Percentiles rank a stretch among this genome's conserved stretches.
Conservation (phyloP, 2,797 vertebrate species). For the Galagoides demidoff region DNA sequence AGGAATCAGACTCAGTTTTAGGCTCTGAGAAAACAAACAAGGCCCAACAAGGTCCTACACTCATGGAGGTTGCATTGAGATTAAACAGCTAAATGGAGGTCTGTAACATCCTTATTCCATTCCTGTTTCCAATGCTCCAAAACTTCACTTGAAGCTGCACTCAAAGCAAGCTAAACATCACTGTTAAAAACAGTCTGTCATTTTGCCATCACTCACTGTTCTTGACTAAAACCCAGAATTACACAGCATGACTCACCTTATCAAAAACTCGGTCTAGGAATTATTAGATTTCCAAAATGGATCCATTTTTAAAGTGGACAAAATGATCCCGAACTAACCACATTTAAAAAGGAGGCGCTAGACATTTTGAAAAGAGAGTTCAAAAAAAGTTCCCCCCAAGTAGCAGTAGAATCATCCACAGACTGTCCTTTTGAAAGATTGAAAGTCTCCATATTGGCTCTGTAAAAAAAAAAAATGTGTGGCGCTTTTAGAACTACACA, state of each 20-base stretch:
- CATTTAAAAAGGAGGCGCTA: background rate
- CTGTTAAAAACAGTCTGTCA: background rate
- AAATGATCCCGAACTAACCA: background rate
- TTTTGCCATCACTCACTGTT: background rate
- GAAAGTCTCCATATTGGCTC: background rate
- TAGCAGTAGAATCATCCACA: background rate
- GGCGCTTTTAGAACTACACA: background rate
- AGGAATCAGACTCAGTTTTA: background rate
- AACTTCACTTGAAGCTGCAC: background rate
- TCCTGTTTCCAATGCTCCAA: background rate
- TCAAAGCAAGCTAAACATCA: constrained; percentile 26
- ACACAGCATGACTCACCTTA: background rate
- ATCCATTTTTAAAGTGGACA: background rate
- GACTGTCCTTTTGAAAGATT: background rate
- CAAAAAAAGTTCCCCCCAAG: background rate
- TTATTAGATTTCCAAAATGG: background rate
- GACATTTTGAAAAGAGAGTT: background rate
- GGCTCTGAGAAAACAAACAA: background rate
- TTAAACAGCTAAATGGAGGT: background rate
- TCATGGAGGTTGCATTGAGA: background rate
- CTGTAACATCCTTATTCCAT: background rate
- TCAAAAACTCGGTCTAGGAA: background rate
- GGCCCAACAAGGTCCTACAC: no score
- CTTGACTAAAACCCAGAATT: background rate
- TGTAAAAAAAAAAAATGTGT: background rate